Evolutionary conservation across 2,113 vertebrate species (phyloP).

Genomic region (Pao palembangensis): DNA sequence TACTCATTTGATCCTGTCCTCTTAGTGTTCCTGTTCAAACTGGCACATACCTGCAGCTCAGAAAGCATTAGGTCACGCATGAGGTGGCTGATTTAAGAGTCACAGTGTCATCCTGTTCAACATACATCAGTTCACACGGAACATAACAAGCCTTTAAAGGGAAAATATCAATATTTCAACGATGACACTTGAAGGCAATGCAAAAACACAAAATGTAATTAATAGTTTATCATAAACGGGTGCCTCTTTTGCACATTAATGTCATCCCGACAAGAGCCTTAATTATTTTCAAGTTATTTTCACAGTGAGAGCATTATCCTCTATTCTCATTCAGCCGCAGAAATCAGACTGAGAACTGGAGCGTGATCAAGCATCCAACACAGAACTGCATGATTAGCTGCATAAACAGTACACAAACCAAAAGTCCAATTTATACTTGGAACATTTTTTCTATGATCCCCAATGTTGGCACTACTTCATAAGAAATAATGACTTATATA

Average conservation of each 20-base stretch:
- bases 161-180: neutral
- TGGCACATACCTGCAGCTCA: neutral
- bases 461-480: slow-evolving; percentile 6
- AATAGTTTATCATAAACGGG: slow-evolving; percentile 59
- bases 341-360: slow-evolving; percentile 35
- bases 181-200: neutral
- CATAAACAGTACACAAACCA: slow-evolving; percentile 7
- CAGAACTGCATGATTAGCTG: slow-evolving; percentile 42
- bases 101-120: neutral
- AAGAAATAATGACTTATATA: slow-evolving; percentile 16
- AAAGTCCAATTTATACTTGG: slow-evolving; percentile 6
- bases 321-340: slow-evolving; percentile 36
- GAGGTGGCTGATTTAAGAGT: neutral
- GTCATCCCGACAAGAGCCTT: slow-evolving; percentile 47
- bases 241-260: slow-evolving; percentile 40
- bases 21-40: neutral
- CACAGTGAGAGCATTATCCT: slow-evolving; percentile 27
- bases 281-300: slow-evolving; percentile 38
- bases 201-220: neutral
- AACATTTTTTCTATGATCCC: slow-evolving; percentile 9
- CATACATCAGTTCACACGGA: neutral
- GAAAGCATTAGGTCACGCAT: neutral
- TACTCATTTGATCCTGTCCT: neutral
- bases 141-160: too few species aligned
- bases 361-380: slow-evolving; percentile 32